phyloP scores from a whole-genome alignment of 2,797 vertebrate genomes.

The Moxostoma hubbsi region DNA sequence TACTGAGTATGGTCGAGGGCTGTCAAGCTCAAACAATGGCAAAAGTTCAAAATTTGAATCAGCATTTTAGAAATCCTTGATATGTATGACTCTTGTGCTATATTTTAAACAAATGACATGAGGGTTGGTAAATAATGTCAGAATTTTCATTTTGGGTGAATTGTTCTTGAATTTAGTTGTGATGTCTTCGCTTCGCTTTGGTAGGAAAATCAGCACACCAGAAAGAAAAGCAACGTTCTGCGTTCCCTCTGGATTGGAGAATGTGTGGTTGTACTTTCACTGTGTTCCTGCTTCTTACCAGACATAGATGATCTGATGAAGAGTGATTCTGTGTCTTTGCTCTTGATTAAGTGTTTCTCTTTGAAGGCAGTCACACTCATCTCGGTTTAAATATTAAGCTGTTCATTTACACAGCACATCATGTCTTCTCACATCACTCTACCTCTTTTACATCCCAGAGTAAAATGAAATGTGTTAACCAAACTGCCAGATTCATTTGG shows the following conservation, averaged over 20 bases:
- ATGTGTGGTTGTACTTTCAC: neutral
- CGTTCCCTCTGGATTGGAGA: neutral
- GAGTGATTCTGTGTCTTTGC: slow-evolving; percentile 7
- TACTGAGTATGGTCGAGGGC: too few species aligned
- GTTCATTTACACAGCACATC: neutral
- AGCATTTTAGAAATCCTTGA: too few species aligned
- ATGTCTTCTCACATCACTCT: neutral
- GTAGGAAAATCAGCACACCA: too few species aligned
- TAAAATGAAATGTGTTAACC: slow-evolving; percentile 66
- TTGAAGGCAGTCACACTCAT: neutral
- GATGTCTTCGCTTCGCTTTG: neutral
- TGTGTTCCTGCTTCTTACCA: neutral
- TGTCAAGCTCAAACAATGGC: too few species aligned
- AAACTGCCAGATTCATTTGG: slow-evolving; percentile 72
- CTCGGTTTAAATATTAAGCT: neutral
- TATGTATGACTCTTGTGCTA: too few species aligned
- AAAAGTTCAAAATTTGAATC: too few species aligned
- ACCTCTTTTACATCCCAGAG: slow-evolving; percentile 25
- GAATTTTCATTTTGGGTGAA: neutral
- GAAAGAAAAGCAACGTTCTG: neutral
- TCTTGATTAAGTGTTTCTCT: slow-evolving; percentile 2
- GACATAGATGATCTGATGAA: neutral
- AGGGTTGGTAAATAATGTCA: neutral
- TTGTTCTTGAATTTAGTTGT: neutral
- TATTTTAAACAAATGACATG: neutral